phyloP scores from a whole-genome alignment of 2,888 invertebrate genomes.

The Orthonychiurus folsomi region DNA sequence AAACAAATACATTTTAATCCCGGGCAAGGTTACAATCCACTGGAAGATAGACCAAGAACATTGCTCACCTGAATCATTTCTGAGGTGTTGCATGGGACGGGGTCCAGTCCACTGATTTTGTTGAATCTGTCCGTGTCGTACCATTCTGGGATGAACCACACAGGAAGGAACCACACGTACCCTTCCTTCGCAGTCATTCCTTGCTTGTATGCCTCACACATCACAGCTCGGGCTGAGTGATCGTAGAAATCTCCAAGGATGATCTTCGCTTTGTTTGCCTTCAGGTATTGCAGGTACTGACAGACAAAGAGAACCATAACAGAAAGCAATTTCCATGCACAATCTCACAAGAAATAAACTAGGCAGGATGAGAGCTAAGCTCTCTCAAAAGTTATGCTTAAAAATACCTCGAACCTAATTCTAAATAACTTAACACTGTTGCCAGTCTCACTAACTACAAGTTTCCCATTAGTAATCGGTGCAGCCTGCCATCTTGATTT shows the following conservation, averaged over 20 bases:
- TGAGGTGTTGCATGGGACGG: conserved; percentile 53
- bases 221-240: conserved; percentile 54
- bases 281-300: conserved; percentile 58
- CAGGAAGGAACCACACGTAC: conserved; percentile 78
- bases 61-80: conserved; percentile 51
- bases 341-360: background rate
- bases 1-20: conserved; percentile 10
- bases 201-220: conserved; percentile 68
- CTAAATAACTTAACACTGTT: too few relatives aligned
- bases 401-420: too few relatives aligned
- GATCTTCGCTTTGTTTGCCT: conserved; percentile 59
- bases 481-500: too few relatives aligned
- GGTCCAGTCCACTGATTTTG: conserved; percentile 43
- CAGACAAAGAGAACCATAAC: conserved; percentile 19
- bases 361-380: too few relatives aligned
- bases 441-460: too few relatives aligned
- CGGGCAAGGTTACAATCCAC: too few relatives aligned
- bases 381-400: too few relatives aligned
- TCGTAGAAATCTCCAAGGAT: conserved; percentile 73
- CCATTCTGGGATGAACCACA: conserved; percentile 58
- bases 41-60: too few relatives aligned
- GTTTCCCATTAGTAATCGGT: too few relatives aligned
- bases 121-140: conserved; percentile 51
- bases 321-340: background rate
- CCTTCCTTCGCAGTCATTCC: conserved; percentile 57